Base-by-base conservation (phyloP, 2,888 invertebrate genomes). In the Amiota minor region DNA sequence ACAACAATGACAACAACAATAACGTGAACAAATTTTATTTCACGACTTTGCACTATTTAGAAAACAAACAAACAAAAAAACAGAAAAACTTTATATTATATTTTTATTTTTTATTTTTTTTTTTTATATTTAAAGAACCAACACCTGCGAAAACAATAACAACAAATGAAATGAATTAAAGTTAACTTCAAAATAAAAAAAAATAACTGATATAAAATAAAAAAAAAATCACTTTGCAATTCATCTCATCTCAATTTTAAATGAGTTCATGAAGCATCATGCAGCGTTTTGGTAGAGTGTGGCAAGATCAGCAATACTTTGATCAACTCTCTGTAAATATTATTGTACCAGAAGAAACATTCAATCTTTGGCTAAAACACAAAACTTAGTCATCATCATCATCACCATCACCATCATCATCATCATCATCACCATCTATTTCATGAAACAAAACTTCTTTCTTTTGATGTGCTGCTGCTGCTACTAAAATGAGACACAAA, bases 1-100 rank as follows among this genome's bases (percentile, higher is more conserved):
- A 56, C 16, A 16, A 56, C 56, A 16, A 20, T 20, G 20, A 62
- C 45, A n/a, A 35, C 53, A 73, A 72, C 76, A 70, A 76, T 76
- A 78, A 73, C 78, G 76, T 78, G 78, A 75, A 78, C 78, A 78
- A 78, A 78, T 78, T 78, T 78, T 65, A 78, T 78, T 78, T 78
- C 78, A 78, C 78, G 78, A 78, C 76, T 78, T 78, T 76, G 76
- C 78, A 76, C 76, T 76, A 76, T 78, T 78, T 78, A 72, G 71
- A 20, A 68, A 75, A 70, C 35, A 35, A 35, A 35, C 35, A 35
- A 35, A 50, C 50, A 50, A 72, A 53, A 1, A 53, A 12, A 10
- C 53, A 53, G 6, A 35, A 35, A 35, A 35, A 23, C 1, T 2
- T 23, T 23, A 23, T 6, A 6, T 35, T 35, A 35, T 35, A 35